Base-by-base conservation (phyloP, 1,140 invertebrate species). In the Magallana angulata region DNA sequence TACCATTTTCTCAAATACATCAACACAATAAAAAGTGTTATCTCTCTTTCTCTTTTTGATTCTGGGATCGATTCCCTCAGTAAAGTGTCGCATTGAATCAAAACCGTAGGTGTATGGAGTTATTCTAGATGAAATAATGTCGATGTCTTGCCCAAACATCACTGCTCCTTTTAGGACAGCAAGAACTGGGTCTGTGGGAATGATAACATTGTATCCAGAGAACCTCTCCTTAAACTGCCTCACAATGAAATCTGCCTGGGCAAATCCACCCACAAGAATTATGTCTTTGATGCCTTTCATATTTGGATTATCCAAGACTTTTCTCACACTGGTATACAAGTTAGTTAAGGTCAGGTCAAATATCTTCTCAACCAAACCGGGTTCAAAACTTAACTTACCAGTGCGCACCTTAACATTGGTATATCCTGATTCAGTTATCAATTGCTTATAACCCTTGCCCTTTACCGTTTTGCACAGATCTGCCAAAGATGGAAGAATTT, bases 261-360 rank as follows among this genome's bases (percentile, higher is more conserved):
- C 36, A 36, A 87, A 87, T 8, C 88, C 88, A 2, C 88, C 88
- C 1, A 87, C 88, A 9, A 89, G 64, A 14, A 89, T 62, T n/a
- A 89, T 86, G n/a, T 83, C 14, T 7, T 76, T 87, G 24, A n/a
- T n/a, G n/a, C n/a, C n/a, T n/a, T n/a, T n/a, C n/a, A n/a, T n/a
- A n/a, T n/a, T n/a, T n/a, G n/a, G n/a, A n/a, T n/a, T n/a, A n/a
- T n/a, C n/a, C n/a, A n/a, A n/a, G n/a, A n/a, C n/a, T n/a, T n/a
- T n/a, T n/a, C n/a, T n/a, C n/a, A n/a, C n/a, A n/a, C n/a, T n/a
- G n/a, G n/a, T n/a, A n/a, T n/a, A n/a, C n/a, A n/a, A n/a, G n/a
- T n/a, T n/a, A n/a, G n/a, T n/a, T n/a, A n/a, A n/a, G n/a, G 81
- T 57, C 48, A n/a, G 18, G 11, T 82, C 81, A 58, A 82, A 82